Base-by-base conservation (phyloP, 2,888 invertebrate genomes). In the Rotaria socialis region DNA sequence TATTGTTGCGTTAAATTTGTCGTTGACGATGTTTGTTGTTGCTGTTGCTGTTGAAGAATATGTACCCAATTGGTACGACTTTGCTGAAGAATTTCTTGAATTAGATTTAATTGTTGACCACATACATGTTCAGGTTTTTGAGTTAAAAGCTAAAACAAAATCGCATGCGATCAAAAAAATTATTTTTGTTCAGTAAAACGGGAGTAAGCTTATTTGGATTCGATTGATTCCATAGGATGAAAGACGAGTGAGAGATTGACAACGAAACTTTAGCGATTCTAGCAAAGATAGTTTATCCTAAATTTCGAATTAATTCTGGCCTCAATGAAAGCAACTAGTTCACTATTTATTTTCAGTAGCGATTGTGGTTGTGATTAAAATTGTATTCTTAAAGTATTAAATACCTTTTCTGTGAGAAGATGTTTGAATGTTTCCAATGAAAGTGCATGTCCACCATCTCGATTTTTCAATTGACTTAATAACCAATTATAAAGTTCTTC, bases 401-500 rank as follows among this genome's bases (percentile, higher is more conserved):
- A n/a, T 87, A 92, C 91, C 90, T 96, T 96, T 89, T 95, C 94
- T 85, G 95, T 92, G 90, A 96, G 96, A 50, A 97, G 93, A 89
- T 96, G 95, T 89, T 95, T 94, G 85, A 96, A 92, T 0, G 96
- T 95, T 89, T 96, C 96, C 86, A 95, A 93, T 6, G 95, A 95
- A 4, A 97, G 92, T 0, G 96, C 96, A 91, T 97, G 96, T 89
- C 96, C 94, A 24, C 75, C 75, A 88, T 96, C 96, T 88, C 92
- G 92, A 35, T 95, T 95, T 91, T 96, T 95, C 2, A 96, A 95
- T 91, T 97, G 96, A 16, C 95, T 94, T 74, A 96, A 93, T 85
- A 97, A 92, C 97, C 97, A 97, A 87, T 95, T 95, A 91, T 96
- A 96, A 47, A 96, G 93, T 89, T 96, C 96, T 90, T 97, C 96